Conservation (phyloP, 2,888 invertebrate species). For the Mythimna albipuncta region DNA sequence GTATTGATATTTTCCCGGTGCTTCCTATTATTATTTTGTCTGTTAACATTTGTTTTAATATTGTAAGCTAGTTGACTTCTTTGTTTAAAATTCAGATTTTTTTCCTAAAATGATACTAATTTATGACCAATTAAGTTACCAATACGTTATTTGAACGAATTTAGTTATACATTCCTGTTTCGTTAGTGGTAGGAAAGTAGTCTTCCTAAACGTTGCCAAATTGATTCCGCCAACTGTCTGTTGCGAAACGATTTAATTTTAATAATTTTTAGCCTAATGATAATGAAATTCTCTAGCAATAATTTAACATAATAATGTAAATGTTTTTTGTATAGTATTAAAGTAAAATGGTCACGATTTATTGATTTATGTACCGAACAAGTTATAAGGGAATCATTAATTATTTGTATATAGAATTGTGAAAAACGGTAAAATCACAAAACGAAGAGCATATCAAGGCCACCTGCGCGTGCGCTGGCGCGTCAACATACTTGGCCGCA, state of each 20-base stretch:
- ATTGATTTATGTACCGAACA: constrained; percentile 80
- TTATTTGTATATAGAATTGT: constrained; percentile 81
- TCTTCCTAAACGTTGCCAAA: constrained; percentile 91
- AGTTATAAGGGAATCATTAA: constrained; percentile 73
- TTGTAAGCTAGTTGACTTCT: constrained; percentile 83
- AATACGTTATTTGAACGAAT: constrained; percentile 89
- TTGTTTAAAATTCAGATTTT: constrained; percentile 80
- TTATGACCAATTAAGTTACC: constrained; percentile 88
- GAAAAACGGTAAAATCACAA: constrained; percentile 68
- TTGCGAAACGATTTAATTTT: constrained; percentile 87
- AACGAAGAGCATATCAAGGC: constrained; percentile 81
- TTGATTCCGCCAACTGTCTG: constrained; percentile 88
- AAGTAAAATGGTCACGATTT: constrained; percentile 77
- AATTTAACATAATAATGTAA: constrained; percentile 88
- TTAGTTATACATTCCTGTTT: constrained; percentile 90
- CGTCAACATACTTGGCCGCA: constrained; percentile 70
- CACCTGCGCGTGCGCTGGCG: constrained; percentile 67
- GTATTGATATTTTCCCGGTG: constrained; percentile 84
- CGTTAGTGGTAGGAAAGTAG: constrained; percentile 90
- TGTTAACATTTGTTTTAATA: constrained; percentile 87
- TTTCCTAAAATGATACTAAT: constrained; percentile 72
- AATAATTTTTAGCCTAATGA: constrained; percentile 85
- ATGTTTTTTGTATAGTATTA: constrained; percentile 90
- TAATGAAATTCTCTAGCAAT: constrained; percentile 90
- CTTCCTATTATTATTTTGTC: constrained; percentile 89